These are phyloP conservation scores for Listrodromus nycthemerus DNA, from an alignment of 2,888 invertebrate species.

Conservation along the genomic window DNA sequence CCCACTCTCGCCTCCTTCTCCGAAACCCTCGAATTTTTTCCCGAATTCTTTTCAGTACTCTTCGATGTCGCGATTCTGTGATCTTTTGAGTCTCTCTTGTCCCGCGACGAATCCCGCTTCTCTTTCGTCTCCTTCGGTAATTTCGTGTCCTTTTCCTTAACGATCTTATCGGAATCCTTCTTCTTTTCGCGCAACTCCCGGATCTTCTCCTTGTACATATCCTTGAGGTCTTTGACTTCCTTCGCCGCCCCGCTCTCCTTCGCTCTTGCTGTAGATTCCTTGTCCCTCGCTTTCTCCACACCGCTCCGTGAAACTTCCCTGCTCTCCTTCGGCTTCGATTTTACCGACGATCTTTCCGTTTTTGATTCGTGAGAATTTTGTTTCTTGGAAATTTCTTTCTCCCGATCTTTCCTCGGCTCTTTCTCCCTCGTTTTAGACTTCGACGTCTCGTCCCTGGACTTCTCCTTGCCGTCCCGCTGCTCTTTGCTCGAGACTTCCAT, in stretches of 20 bases:
- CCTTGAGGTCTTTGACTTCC: constrained; percentile 81
- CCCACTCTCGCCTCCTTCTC: constrained; percentile 63
- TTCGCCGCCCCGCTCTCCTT: constrained; percentile 72
- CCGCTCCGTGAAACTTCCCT: neutral
- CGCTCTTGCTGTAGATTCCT: constrained; percentile 56
- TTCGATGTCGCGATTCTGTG: constrained; percentile 75
- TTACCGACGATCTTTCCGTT: constrained; percentile 39
- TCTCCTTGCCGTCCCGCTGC: neutral
- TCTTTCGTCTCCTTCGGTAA: constrained; percentile 72
- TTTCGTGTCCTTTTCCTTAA: constrained; percentile 77
- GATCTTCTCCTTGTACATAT: constrained; percentile 83
- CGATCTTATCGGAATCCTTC: constrained; percentile 76
- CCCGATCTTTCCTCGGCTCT: constrained; percentile 49
- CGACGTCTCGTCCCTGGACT: constrained; percentile 51
- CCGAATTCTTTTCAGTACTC: constrained; percentile 74
- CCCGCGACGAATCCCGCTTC: constrained; percentile 76
- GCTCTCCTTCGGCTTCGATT: constrained; percentile 58
- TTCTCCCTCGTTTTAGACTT: constrained; percentile 74
- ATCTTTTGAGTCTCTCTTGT: constrained; percentile 78
- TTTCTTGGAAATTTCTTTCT: constrained; percentile 36
- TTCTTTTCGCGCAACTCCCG: constrained; percentile 83
- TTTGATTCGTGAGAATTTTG: constrained; percentile 6
- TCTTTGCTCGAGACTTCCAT: constrained; percentile 74
- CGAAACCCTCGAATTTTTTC: constrained; percentile 72
- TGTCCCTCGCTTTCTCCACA: constrained; percentile 67